phyloP scores from a whole-genome alignment of 1,140 invertebrate species.

The Pogonomyrmex barbatus region DNA sequence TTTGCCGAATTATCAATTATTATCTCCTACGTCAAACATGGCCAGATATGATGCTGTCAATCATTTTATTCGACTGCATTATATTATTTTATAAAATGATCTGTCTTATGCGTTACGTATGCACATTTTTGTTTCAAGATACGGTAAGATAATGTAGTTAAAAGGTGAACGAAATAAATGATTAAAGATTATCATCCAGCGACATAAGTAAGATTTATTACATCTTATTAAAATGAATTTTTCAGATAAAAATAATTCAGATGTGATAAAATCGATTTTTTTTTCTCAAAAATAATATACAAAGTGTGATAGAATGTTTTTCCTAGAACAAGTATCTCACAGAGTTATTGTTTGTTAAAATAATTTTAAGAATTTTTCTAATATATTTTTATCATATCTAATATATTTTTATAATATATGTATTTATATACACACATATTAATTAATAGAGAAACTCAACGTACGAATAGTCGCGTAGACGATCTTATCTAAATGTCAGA shows the following conservation, averaged over 20 bases:
- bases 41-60: neutral
- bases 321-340: neutral
- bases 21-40: neutral
- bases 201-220: constrained; percentile 22
- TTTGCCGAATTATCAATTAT: constrained; percentile 35
- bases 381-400: neutral
- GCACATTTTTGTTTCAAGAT: constrained; percentile 16
- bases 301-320: neutral
- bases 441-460: neutral
- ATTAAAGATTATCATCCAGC: constrained; percentile 12
- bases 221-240: constrained; percentile 11
- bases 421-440: no score
- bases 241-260: constrained; percentile 4
- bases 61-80: neutral
- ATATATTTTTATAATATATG: neutral
- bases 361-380: neutral
- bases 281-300: neutral
- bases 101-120: neutral
- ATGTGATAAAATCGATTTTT: neutral
- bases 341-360: neutral
- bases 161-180: neutral
- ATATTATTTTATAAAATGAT: constrained; percentile 11
- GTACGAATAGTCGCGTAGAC: neutral
- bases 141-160: neutral
- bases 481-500: neutral